Percentiles rank a stretch among this genome's conserved stretches.
Conservation (phyloP, 2,113 vertebrate genomes). For the Mesocricetus auratus region DNA sequence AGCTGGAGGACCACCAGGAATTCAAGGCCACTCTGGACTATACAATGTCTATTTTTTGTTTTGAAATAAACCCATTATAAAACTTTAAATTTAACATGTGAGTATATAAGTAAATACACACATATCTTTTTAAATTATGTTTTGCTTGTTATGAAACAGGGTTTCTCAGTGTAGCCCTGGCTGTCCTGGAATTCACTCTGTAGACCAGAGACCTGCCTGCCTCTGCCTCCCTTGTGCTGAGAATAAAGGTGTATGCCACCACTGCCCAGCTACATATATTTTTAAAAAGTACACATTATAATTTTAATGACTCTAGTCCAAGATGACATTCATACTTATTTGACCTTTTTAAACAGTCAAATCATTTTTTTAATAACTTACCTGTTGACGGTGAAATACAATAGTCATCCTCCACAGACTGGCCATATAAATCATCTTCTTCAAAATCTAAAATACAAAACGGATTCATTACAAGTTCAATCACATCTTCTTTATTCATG, state of each 20-base stretch:
- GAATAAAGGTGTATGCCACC: background rate
- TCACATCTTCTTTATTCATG: constrained; percentile 22
- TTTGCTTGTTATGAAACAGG: background rate
- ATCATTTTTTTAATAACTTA: constrained; percentile 84
- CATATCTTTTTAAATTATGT: constrained; percentile 22
- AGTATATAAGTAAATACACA: background rate
- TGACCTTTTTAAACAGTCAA: constrained; percentile 45
- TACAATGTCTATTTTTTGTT: background rate
- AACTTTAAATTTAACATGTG: constrained; percentile 18
- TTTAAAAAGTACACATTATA: constrained; percentile 37
- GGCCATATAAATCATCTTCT: constrained; percentile 97
- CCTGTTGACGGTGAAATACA: constrained; percentile 99
- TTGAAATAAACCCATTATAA: background rate
- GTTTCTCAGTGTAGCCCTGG: background rate
- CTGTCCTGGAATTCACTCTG: background rate
- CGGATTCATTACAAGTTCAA: constrained; percentile 54
- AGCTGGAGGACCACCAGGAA: background rate
- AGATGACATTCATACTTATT: constrained; percentile 10
- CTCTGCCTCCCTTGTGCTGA: background rate
- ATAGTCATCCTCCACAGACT: constrained; percentile 98
- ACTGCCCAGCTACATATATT: background rate
- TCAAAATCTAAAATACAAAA: constrained; percentile 92
- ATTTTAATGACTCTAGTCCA: background rate
- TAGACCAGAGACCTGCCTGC: background rate
- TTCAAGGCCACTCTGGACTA: background rate